Evolutionary conservation across 2,888 invertebrate genomes (phyloP).

Genomic region (Ypsolopha sequella): DNA sequence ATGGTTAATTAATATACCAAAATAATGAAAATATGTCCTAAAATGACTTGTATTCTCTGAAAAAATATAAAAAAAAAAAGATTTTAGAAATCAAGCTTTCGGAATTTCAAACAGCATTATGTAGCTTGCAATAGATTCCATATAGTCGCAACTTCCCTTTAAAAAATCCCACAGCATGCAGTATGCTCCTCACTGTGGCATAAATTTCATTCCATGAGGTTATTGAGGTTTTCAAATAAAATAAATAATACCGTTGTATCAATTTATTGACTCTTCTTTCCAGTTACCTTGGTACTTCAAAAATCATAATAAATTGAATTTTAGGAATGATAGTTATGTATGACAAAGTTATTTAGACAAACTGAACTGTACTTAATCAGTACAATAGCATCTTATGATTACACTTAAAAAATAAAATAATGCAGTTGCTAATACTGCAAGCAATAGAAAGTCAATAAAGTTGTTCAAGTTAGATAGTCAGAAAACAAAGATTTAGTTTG

Average conservation of each 20-base stretch:
- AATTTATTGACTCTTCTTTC: slow-evolving; percentile 32
- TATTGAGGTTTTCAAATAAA: background rate
- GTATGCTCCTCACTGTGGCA: too few relatives aligned
- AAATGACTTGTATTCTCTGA: too few relatives aligned
- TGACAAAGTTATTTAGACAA: background rate
- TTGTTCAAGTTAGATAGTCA: background rate
- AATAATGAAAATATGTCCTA: too few relatives aligned
- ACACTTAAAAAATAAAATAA: background rate
- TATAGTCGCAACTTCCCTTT: too few relatives aligned
- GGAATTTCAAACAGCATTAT: too few relatives aligned
- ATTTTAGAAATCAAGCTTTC: too few relatives aligned
- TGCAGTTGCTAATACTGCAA: background rate
- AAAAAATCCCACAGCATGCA: too few relatives aligned
- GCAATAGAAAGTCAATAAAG: background rate
- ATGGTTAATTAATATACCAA: too few relatives aligned
- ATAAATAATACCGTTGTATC: slow-evolving; percentile 16
- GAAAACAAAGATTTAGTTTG: slow-evolving; percentile 27
- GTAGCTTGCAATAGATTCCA: too few relatives aligned
- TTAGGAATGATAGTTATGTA: slow-evolving; percentile 40
- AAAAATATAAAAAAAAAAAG: too few relatives aligned
- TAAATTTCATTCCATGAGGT: too few relatives aligned
- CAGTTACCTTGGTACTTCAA: slow-evolving; percentile 5
- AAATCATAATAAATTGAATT: slow-evolving; percentile 27
- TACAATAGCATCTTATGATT: background rate
- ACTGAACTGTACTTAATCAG: too few relatives aligned